phyloP scores from a whole-genome alignment of 37 sponge, comb jelly and placozoan species.

The Crambe crambe region DNA sequence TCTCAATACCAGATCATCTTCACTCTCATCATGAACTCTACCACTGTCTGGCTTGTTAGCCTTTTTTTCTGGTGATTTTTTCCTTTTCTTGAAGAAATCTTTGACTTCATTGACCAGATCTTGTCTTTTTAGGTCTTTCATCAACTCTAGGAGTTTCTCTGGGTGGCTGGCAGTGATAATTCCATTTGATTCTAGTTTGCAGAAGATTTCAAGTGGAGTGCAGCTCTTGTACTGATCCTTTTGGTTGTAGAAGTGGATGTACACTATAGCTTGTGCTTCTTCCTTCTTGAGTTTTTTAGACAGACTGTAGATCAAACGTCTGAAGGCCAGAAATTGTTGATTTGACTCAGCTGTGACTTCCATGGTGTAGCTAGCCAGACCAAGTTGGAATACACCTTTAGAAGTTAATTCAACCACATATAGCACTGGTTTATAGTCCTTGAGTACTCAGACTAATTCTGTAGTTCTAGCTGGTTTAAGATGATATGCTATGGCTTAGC shows the following conservation, averaged over 20 bases:
- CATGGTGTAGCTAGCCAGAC: too few relatives aligned
- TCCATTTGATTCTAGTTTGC: constrained; percentile 32
- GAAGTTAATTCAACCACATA: too few relatives aligned
- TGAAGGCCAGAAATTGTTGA: constrained; percentile 29
- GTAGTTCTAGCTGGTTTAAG: too few relatives aligned
- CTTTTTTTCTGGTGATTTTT: neutral
- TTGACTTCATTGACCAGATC: constrained; percentile 27
- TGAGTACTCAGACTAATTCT: too few relatives aligned
- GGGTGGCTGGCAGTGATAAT: constrained; percentile 17
- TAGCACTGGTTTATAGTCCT: too few relatives aligned
- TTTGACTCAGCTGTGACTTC: constrained; percentile 25
- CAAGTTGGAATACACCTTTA: too few relatives aligned
- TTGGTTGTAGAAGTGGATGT: constrained; percentile 14
- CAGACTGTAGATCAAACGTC: constrained; percentile 11
- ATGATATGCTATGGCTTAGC: too few relatives aligned
- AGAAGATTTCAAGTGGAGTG: constrained; percentile 1
- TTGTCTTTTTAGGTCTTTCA: constrained; percentile 32
- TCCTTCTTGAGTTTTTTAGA: constrained; percentile 19
- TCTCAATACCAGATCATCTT: constrained; percentile 18
- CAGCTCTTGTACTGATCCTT: constrained; percentile 10
- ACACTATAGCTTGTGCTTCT: constrained; percentile 4
- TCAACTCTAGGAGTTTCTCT: constrained; percentile 34
- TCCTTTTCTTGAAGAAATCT: constrained; percentile 21
- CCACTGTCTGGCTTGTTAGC: neutral
- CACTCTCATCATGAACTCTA: neutral